Conservation (phyloP, 1,140 invertebrate species). For the Sinella curviseta region DNA sequence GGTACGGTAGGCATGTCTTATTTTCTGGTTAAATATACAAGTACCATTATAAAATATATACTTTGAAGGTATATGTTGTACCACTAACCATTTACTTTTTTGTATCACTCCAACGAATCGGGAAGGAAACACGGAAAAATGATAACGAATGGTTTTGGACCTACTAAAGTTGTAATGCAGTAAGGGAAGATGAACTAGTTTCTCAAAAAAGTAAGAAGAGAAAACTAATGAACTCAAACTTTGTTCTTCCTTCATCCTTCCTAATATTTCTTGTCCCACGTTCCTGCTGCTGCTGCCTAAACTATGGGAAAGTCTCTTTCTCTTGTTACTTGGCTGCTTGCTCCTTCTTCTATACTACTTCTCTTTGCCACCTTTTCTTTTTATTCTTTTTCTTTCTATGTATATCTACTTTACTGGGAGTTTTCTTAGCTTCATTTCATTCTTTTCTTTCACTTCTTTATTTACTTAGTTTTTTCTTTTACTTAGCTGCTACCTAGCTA, state of each 20-base stretch:
- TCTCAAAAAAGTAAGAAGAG: neutral
- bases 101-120: neutral
- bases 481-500: neutral
- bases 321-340: neutral
- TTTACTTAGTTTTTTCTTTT: constrained; percentile 16
- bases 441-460: constrained; percentile 13
- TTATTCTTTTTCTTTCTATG: neutral
- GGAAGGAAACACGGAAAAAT: neutral
- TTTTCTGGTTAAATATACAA: too few species aligned
- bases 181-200: neutral
- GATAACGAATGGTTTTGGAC: neutral
- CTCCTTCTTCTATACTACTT: neutral
- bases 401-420: too few species aligned
- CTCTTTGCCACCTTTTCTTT: neutral
- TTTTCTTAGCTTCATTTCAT: neutral
- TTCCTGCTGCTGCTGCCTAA: too few species aligned
- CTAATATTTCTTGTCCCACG: neutral
- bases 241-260: constrained; percentile 6
- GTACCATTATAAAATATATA: neutral
- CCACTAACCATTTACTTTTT: too few species aligned
- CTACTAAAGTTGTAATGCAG: neutral
- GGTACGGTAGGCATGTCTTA: too few species aligned
- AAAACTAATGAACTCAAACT: constrained; percentile 18
- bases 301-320: neutral
- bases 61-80: neutral